Conservation (phyloP, 2,797 vertebrate species). For the Periparus ater region DNA sequence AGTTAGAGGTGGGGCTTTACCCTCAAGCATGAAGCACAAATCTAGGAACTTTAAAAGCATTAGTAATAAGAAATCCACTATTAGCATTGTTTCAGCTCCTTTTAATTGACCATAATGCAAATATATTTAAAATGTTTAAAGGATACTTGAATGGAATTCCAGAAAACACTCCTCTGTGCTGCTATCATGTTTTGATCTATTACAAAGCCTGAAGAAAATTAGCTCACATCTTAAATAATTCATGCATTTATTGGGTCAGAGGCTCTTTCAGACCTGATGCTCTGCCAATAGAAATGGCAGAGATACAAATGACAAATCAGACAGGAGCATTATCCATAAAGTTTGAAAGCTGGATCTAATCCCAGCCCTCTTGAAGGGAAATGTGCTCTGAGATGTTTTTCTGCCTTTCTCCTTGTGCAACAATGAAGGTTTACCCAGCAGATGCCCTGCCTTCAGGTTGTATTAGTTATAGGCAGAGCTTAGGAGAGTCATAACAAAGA, state of each 20-base stretch:
- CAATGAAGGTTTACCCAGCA: not conserved
- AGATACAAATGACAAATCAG: slow-evolving; percentile 42
- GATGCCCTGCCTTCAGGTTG: not conserved
- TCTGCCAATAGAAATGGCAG: slow-evolving; percentile 49
- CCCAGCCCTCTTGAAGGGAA: not conserved
- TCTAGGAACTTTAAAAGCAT: slow-evolving; percentile 48
- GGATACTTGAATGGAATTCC: slow-evolving; percentile 11
- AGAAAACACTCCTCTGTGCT: not conserved
- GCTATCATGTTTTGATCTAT: not conserved
- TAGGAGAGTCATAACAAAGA: not conserved
- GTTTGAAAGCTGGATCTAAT: slow-evolving; percentile 29
- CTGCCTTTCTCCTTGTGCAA: not conserved
- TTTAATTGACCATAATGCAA: slow-evolving; percentile 51
- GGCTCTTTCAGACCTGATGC: slow-evolving; percentile 10
- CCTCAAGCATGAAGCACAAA: slow-evolving; percentile 38
- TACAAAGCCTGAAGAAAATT: slow-evolving; percentile 17
- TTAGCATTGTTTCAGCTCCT: slow-evolving; percentile 48
- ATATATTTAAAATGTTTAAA: slow-evolving; percentile 36
- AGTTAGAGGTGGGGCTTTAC: slow-evolving; percentile 40
- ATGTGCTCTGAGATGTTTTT: not conserved
- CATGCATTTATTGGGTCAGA: slow-evolving; percentile 46
- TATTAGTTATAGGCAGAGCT: not conserved
- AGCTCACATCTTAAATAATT: slow-evolving; percentile 46
- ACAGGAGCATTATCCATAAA: not conserved
- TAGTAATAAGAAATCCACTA: slow-evolving; percentile 47